phyloP scores from a whole-genome alignment of 2,888 invertebrate species.

The Netelia melanura region DNA sequence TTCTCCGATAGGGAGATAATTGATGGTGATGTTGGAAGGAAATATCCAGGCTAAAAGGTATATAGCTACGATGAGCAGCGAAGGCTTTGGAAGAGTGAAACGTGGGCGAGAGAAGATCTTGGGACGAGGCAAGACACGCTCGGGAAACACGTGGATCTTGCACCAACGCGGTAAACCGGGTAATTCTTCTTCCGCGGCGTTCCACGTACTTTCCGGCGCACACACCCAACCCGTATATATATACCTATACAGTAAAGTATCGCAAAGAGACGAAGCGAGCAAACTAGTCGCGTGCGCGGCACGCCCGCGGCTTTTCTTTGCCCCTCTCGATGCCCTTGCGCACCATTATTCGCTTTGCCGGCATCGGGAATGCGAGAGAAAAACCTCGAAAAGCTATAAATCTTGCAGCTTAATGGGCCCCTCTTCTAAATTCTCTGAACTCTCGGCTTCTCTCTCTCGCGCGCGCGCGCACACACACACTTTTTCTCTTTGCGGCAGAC shows the following conservation, averaged over 20 bases:
- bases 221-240: not conserved
- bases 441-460: not conserved
- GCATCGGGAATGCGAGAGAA: constrained; percentile 51
- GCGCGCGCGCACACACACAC: not conserved
- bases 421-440: constrained; percentile 40
- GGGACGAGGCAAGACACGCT: constrained; percentile 48
- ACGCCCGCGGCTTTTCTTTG: constrained; percentile 65
- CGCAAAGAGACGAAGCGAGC: constrained; percentile 23
- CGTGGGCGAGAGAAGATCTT: constrained; percentile 57
- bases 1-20: constrained; percentile 55
- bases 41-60: constrained; percentile 48
- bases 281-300: constrained; percentile 63
- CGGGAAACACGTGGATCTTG: constrained; percentile 62
- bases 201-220: constrained; percentile 14
- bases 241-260: not conserved
- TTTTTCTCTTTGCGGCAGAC: constrained; percentile 34
- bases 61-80: constrained; percentile 12
- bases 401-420: constrained; percentile 58
- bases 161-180: constrained; percentile 35
- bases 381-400: constrained; percentile 66
- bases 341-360: not conserved
- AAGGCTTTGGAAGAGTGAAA: constrained; percentile 15
- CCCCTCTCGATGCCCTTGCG: not conserved
- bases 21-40: constrained; percentile 55
- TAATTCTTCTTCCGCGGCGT: constrained; percentile 55